Evolutionary conservation across 2,797 vertebrate genomes (phyloP).

Genomic region (Naso thynnoides): DNA sequence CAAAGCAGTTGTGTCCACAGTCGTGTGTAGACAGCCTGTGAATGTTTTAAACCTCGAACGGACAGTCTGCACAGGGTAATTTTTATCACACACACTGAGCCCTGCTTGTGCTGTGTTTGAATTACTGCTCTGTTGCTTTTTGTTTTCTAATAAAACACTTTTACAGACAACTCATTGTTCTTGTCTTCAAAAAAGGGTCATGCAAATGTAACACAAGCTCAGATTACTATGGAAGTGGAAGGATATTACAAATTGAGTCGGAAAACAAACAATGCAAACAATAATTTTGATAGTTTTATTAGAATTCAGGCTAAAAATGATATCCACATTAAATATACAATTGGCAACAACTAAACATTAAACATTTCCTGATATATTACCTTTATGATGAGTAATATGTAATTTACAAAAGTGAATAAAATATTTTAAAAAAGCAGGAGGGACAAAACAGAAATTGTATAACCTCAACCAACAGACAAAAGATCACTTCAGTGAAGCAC

Average conservation of each 20-base stretch:
- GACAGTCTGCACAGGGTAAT: slow-evolving; percentile 88
- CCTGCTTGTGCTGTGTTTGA: slow-evolving; percentile 87
- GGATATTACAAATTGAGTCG: too few species aligned
- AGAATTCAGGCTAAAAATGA: slow-evolving; percentile 43
- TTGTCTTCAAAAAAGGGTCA: background rate
- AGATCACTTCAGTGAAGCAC: background rate
- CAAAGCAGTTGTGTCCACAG: slow-evolving; percentile 30
- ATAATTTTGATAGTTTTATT: slow-evolving; percentile 52
- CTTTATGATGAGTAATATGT: slow-evolving; percentile 27
- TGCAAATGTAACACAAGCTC: background rate
- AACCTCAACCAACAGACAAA: slow-evolving; percentile 40
- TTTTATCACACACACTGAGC: slow-evolving; percentile 91
- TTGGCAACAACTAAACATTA: slow-evolving; percentile 31
- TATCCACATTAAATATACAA: slow-evolving; percentile 58
- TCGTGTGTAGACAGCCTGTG: slow-evolving; percentile 80
- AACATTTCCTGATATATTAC: slow-evolving; percentile 46
- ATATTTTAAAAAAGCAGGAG: slow-evolving; percentile 5
- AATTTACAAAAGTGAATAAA: slow-evolving; percentile 45
- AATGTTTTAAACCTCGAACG: slow-evolving; percentile 93
- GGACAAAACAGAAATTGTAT: slow-evolving; percentile 16
- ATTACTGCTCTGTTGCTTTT: slow-evolving; percentile 86
- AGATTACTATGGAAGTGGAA: background rate
- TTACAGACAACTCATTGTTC: slow-evolving; percentile 60
- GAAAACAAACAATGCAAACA: background rate
- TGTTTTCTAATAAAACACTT: slow-evolving; percentile 88